phyloP scores from a whole-genome alignment of 2,113 vertebrate species.

The Tachycineta bicolor region DNA sequence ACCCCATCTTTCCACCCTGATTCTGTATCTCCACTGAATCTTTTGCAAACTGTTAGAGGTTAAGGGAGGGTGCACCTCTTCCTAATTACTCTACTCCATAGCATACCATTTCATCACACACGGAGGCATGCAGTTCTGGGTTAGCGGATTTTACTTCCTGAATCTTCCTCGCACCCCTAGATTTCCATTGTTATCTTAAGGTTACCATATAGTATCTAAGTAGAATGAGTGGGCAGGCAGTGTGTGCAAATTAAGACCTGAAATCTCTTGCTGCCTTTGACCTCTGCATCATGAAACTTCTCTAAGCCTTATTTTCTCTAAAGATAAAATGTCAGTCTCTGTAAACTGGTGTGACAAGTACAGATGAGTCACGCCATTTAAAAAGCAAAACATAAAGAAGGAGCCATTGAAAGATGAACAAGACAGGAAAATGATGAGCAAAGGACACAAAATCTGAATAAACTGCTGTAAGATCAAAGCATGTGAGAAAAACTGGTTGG shows the following conservation, averaged over 20 bases:
- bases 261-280: neutral
- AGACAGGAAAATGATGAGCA: neutral
- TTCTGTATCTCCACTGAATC: neutral
- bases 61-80: neutral
- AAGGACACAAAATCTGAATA: neutral
- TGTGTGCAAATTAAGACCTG: neutral
- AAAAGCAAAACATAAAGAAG: neutral
- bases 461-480: neutral
- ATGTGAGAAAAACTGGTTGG: neutral
- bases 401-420: neutral
- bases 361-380: neutral
- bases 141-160: neutral
- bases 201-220: neutral
- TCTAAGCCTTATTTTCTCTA: neutral
- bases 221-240: neutral
- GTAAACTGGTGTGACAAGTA: slow-evolving; percentile 10
- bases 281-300: neutral
- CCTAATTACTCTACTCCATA: neutral
- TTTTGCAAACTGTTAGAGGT: neutral
- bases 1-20: neutral
- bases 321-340: neutral
- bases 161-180: neutral
- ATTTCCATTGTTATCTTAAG: neutral
- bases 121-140: neutral
- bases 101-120: neutral